These are phyloP conservation scores for Lamellibrachia columna DNA, from an alignment of 2,888 invertebrate genomes.

Conservation along the genomic window DNA sequence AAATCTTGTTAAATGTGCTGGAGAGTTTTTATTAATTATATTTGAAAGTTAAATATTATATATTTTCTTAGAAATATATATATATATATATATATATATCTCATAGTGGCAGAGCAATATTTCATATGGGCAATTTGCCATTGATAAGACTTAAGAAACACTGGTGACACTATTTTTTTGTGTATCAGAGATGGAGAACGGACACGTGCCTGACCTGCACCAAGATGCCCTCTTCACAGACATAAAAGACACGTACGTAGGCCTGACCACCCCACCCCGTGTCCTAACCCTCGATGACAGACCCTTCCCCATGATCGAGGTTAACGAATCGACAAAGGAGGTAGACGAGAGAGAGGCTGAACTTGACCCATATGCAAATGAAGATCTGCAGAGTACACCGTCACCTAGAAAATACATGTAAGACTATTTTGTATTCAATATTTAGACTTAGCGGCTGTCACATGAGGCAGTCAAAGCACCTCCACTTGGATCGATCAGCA, in stretches of 20 bases:
- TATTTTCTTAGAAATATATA: no score
- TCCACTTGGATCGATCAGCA: no score
- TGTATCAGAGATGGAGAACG: background rate
- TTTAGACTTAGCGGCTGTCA: background rate
- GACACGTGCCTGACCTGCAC: conserved; percentile 37
- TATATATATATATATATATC: no score
- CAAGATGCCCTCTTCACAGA: conserved; percentile 57
- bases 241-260: conserved; percentile 69
- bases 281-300: conserved; percentile 83
- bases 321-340: conserved; percentile 20
- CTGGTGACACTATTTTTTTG: no score
- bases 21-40: no score
- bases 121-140: no score
- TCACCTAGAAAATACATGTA: background rate
- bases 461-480: no score
- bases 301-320: conserved; percentile 43
- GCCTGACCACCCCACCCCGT: conserved; percentile 89
- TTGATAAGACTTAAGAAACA: no score
- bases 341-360: conserved; percentile 17
- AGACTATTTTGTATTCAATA: background rate
- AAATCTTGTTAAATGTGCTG: no score
- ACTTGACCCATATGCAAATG: conserved; percentile 19
- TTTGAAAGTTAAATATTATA: no score
- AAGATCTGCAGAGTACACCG: conserved; percentile 21
- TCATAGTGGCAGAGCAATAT: no score